These are phyloP conservation scores for Elgonia sp. DNA, from an alignment of 2,888 invertebrate species.

Conservation along the genomic window DNA sequence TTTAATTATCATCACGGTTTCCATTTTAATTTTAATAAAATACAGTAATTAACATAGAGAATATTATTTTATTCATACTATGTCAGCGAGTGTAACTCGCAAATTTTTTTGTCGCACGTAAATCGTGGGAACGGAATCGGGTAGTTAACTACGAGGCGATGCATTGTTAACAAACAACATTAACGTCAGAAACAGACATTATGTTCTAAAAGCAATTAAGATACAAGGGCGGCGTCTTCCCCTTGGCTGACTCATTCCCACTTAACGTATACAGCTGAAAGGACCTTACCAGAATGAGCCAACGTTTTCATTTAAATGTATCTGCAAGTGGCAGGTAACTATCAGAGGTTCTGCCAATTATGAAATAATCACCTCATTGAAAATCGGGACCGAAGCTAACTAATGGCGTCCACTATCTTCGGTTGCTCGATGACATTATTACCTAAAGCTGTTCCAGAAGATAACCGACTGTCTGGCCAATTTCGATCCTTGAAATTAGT, in stretches of 20 bases:
- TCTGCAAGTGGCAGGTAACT: constrained; percentile 73
- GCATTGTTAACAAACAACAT: constrained; percentile 82
- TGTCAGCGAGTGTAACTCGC: constrained; percentile 20
- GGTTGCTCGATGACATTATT: constrained; percentile 49
- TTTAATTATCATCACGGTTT: no score
- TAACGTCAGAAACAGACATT: constrained; percentile 80
- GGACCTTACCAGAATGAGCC: constrained; percentile 68
- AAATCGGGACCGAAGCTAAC: constrained; percentile 54
- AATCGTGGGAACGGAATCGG: constrained; percentile 45
- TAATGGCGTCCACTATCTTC: constrained; percentile 47
- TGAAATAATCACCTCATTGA: constrained; percentile 75
- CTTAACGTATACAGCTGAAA: constrained; percentile 68
- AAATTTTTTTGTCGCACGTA: constrained; percentile 39
- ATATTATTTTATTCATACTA: constrained; percentile 27
- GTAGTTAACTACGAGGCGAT: constrained; percentile 68
- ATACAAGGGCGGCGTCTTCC: constrained; percentile 78
- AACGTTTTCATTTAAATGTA: constrained; percentile 76
- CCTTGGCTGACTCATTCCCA: constrained; percentile 71
- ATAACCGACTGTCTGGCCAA: constrained; percentile 21
- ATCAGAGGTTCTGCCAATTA: constrained; percentile 66
- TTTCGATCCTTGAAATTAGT: no score
- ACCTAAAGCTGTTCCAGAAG: constrained; percentile 24
- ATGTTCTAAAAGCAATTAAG: constrained; percentile 80
- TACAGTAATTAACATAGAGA: not conserved
- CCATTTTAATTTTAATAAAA: no score